Conservation (phyloP, 2,113 vertebrate genomes). For the Sinosuthora webbiana region DNA sequence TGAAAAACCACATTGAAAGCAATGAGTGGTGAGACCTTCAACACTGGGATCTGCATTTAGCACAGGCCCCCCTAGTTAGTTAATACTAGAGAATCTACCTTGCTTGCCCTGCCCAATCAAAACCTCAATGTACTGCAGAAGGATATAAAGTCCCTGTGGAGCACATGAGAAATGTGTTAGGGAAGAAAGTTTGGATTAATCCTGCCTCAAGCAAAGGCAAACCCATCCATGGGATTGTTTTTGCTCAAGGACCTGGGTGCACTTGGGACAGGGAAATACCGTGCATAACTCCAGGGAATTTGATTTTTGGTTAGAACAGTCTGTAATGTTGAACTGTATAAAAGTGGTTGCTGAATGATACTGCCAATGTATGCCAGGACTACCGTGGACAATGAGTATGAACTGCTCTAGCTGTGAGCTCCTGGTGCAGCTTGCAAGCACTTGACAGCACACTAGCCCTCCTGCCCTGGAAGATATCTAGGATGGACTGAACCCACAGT, state of each 20-base stretch:
- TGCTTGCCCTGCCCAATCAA: neutral
- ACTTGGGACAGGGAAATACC: neutral
- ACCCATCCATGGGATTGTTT: neutral
- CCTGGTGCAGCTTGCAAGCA: neutral
- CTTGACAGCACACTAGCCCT: neutral
- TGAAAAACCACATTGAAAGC: neutral
- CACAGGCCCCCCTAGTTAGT: neutral
- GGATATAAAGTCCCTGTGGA: neutral
- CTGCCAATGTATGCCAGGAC: neutral
- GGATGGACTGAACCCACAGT: neutral
- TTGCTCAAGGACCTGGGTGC: neutral
- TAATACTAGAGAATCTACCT: neutral
- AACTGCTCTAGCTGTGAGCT: neutral
- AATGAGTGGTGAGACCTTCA: neutral
- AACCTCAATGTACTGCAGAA: neutral
- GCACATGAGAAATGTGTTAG: neutral
- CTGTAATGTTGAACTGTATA: neutral
- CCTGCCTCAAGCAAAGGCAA: neutral
- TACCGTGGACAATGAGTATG: neutral
- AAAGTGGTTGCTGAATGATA: neutral
- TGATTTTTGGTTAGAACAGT: neutral
- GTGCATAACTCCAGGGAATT: neutral
- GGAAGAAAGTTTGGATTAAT: neutral
- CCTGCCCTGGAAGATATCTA: neutral
- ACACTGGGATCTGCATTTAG: neutral